Base-by-base conservation (phyloP, 2,113 vertebrate species). In the Podarcis raffonei region DNA sequence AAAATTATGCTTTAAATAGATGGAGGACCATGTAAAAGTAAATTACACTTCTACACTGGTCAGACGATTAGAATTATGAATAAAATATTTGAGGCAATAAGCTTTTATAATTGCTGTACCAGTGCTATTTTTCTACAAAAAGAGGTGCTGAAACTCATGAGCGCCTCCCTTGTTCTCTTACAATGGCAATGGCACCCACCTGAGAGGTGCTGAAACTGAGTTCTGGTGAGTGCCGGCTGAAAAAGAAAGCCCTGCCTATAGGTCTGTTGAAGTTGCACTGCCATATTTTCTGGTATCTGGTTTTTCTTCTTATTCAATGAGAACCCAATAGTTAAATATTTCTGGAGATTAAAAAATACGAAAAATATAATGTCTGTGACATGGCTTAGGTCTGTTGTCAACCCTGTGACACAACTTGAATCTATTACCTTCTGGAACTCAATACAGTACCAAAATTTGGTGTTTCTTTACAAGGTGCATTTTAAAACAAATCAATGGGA, bases 261-360 rank as follows among this genome's bases (percentile, higher is more conserved):
- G 71, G 42, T 75, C 32, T 81, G 87, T 76, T 89, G 91, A 53
- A 83, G 66, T 88, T 92, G 75, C 81, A 85, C 84, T 90, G 84
- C 72, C 30, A 88, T 86, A 72, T 83, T 84, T 89, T 89, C 42
- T 83, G 27, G 77, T 79, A 22, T 62, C 16, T 48, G 76, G 59
- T 83, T 84, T n/a, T 62, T 48, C 66, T 85, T 42, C 13, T 84
- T 71, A 23, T 42, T 65, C 82, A 85, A 68, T 59, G 27, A 90
- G 30, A 88, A 88, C 66, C 78, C 85, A 87, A 93, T 57, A 79
- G 74, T 81, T 87, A 89, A 53, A 84, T 86, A 74, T 90, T 87
- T 66, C 87, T 88, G 83, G 66, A 90, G 69, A 90, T 74, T 78
- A 90, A 91, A 57, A 87, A 85, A 90, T 12, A 92, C 7, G 8